phyloP scores from a whole-genome alignment of 2,113 vertebrate genomes.

The Pteropus alecto region DNA sequence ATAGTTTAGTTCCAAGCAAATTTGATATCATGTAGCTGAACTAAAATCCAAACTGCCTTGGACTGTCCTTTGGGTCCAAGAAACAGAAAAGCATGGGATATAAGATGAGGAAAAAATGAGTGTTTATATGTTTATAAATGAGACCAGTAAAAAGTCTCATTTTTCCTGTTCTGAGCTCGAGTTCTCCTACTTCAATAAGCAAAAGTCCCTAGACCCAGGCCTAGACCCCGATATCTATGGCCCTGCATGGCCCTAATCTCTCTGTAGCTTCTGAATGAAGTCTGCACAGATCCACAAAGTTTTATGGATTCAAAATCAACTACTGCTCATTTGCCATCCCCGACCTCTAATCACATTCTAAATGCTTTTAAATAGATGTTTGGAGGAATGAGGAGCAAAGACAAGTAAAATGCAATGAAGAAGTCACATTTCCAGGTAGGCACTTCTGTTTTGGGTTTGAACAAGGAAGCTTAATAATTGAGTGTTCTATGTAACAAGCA shows the following conservation, averaged over 20 bases:
- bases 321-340: background rate
- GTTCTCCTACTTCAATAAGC: background rate
- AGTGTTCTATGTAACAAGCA: no score
- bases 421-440: background rate
- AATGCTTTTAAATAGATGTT: background rate
- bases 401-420: background rate
- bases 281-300: background rate
- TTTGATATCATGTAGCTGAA: background rate
- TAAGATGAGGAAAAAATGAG: background rate
- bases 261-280: background rate
- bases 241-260: background rate
- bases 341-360: background rate
- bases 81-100: background rate
- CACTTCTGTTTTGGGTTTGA: background rate
- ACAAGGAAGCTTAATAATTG: background rate
- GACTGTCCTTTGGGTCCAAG: background rate
- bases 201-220: background rate
- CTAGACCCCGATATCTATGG: background rate
- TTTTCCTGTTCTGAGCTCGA: background rate
- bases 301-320: background rate
- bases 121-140: background rate
- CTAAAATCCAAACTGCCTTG: background rate
- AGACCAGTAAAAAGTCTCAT: background rate
- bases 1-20: constrained; percentile 20
- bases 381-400: background rate